Conservation (phyloP, 1,140 invertebrate genomes). For the Lanistes nyassanus region DNA sequence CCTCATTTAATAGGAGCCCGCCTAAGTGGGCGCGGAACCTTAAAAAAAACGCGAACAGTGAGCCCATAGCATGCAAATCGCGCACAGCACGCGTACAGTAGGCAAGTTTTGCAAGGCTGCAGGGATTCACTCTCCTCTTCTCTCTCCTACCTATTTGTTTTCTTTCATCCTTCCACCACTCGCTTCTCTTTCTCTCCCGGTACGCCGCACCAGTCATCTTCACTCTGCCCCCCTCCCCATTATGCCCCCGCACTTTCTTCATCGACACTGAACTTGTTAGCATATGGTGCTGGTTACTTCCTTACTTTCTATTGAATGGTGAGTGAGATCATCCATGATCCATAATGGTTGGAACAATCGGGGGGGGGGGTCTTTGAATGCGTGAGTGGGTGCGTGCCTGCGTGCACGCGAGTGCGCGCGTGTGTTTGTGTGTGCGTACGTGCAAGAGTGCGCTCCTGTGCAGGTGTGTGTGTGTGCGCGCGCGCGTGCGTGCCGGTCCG, state of each 20-base stretch:
- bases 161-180: background rate
- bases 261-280: background rate
- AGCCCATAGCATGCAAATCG: no score
- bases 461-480: constrained; percentile 11
- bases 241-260: background rate
- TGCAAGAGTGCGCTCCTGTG: constrained; percentile 9
- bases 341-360: background rate
- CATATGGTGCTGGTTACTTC: background rate
- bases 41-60: no score
- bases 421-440: constrained; percentile 12
- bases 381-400: background rate
- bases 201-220: background rate
- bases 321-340: background rate
- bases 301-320: background rate
- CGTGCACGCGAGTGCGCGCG: background rate
- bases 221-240: background rate
- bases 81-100: no score
- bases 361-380: constrained; percentile 6
- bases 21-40: no score
- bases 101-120: no score
- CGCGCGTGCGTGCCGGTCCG: background rate
- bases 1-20: no score
- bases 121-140: background rate
- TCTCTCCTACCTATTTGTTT: background rate
- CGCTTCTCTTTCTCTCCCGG: background rate